Conservation (phyloP, 2,888 invertebrate species). For the Oxycera nigricornis region DNA sequence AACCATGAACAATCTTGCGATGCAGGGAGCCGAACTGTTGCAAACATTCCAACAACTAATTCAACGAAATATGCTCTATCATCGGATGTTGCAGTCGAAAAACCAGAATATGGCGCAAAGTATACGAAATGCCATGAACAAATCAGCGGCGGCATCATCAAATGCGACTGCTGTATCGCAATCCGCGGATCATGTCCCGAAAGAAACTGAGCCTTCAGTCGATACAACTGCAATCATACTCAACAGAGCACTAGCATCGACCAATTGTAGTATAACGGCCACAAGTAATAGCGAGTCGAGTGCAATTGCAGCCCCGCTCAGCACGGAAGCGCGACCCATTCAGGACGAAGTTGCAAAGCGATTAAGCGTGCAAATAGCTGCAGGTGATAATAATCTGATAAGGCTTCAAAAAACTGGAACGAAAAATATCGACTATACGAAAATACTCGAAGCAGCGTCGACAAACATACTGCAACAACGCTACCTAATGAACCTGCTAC, state of each 20-base stretch:
- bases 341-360: not conserved
- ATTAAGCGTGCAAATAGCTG: not conserved
- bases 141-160: too few relatives aligned
- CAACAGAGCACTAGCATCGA: not conserved
- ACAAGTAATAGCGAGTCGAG: not conserved
- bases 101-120: not conserved
- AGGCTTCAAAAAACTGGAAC: conserved; percentile 8
- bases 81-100: conserved; percentile 33
- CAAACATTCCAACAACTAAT: conserved; percentile 43
- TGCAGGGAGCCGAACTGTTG: conserved; percentile 48
- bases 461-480: conserved; percentile 44
- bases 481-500: conserved; percentile 44
- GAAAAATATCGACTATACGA: conserved; percentile 39
- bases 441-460: conserved; percentile 42
- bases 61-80: conserved; percentile 45
- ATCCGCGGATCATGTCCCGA: too few relatives aligned
- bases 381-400: conserved; percentile 28
- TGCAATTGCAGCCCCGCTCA: not conserved
- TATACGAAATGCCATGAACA: not conserved
- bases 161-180: too few relatives aligned
- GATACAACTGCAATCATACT: not conserved
- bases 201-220: too few relatives aligned
- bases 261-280: not conserved
- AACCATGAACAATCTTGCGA: conserved; percentile 46
- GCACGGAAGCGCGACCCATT: not conserved